These are phyloP conservation scores for Fragum fragum DNA, from an alignment of 2,888 invertebrate species.

Conservation along the genomic window DNA sequence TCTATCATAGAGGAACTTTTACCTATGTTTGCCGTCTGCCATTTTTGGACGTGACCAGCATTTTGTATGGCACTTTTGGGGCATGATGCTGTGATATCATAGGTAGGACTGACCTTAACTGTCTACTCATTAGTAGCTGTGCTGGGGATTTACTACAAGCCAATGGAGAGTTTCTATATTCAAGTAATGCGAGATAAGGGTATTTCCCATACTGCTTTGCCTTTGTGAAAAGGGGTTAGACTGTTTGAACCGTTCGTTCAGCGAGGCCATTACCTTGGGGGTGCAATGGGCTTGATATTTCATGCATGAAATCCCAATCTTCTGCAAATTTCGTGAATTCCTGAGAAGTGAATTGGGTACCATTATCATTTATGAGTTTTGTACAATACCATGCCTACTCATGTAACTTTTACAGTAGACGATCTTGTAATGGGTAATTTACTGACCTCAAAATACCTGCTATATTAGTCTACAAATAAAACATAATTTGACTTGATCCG, in stretches of 20 bases:
- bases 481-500: conserved; percentile 53
- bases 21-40: conserved; percentile 7
- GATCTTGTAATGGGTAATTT: conserved; percentile 25
- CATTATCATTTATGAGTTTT: conserved; percentile 56
- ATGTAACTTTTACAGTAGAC: conserved; percentile 53
- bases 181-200: conserved; percentile 27
- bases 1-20: too few species aligned
- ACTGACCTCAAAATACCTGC: conserved; percentile 25
- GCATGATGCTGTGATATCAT: neutral
- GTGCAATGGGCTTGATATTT: conserved; percentile 55
- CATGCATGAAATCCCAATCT: conserved; percentile 58
- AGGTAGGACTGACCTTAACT: conserved; percentile 43
- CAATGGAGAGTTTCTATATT: conserved; percentile 54
- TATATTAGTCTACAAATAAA: conserved; percentile 58
- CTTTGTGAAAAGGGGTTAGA: conserved; percentile 58
- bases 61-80: conserved; percentile 3
- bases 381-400: conserved; percentile 40
- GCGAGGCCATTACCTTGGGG: conserved; percentile 66
- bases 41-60: neutral
- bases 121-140: conserved; percentile 55
- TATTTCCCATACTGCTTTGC: conserved; percentile 13
- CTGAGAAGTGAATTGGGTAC: conserved; percentile 43
- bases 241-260: conserved; percentile 62
- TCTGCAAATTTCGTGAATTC: conserved; percentile 52
- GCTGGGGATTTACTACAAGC: conserved; percentile 42